Base-by-base conservation (phyloP, 2,113 vertebrate genomes). In the Entelurus aequoreus region DNA sequence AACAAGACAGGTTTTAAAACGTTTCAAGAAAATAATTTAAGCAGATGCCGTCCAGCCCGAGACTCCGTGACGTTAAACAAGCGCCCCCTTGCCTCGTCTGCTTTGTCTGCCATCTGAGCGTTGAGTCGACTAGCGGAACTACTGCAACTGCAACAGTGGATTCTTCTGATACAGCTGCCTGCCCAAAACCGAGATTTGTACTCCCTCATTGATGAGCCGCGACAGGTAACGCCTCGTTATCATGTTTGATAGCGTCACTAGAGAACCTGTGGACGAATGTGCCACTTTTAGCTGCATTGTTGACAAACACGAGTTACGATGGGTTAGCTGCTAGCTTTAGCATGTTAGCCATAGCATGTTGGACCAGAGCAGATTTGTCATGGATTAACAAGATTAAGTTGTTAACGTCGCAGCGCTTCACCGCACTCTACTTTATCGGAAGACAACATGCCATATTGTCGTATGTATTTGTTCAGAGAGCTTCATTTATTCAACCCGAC, bases 251-350 rank as follows among this genome's bases (percentile, higher is more conserved):
- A 44, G 11, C 1, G 4, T 0, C 1, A 8, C 21, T 5, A 61
- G 28, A 6, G 8, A 61, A 48, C 35, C 8, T 36, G 7, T 35
- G 7, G 16, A 16, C 9, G 54, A 57, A 46, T 46, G 12, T 46
- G 42, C 42, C 11, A 46, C 16, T 57, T 46, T 44, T 21, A 10
- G 11, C 16, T n/a, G n/a, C 5, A 11, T 4, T 50, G n/a, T 62
- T 50, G 37, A 48, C 38, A 40, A 69, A 73, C 66, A 58, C n/a
- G 8, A 36, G 61, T 40, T 61, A 8, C 50, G 70, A 8, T 68
- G 71, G 47, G 64, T 78, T 84, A 78, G 83, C 78, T 9, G 57
- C 56, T 78, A 85, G 79, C 82, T 72, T 62, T 61, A 61, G 77
- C 78, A 65, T 59, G 76, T 77, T 75, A 63, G 51, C 55, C 8